Evolutionary conservation across 2,113 vertebrate species (phyloP), one percentile per base, ranked within the genome.

Genomic region (Chloebia gouldiae): DNA sequence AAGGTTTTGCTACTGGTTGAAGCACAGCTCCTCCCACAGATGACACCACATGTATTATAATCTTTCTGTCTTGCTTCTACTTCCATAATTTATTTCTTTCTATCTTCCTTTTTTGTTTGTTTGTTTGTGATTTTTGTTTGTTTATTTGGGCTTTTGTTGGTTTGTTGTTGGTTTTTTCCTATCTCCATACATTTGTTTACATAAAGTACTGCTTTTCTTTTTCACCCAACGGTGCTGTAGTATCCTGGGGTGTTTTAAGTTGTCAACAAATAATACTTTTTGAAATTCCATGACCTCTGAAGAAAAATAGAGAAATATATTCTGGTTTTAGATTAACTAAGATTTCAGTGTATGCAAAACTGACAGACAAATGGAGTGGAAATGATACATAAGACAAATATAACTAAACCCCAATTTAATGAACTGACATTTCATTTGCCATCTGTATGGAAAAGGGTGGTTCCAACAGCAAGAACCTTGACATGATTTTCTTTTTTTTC

Each of bases 311-410:
- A 49, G 56, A 85, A 73, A 51, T 93, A 4, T 69, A 73, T 81
- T 95, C 56, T 88, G 47, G 30, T 85, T 96, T 80, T 87, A 83
- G 35, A 92, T 91, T 97, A 97, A 95, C 82, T 92, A 92, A 93
- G 61, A 81, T 19, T 96, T 97, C 87, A 86, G 47, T 56, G 92
- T 92, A 87, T 84, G 53, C 20, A 96, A 95, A 96, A 93, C 82
- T 94, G 80, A 90, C 76, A 95, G 85, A 86, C 72, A 94, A 96
- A 86, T 94, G 81, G 59, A 81, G 56, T 90, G 45, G 70, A 97
- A 97, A 84, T 72, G 53, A 93, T 94, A 71, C 33, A 10, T 77
- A 71, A 64, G 30, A 93, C 49, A 86, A 35, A 86, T 94, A 82
- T 42, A 95, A 88, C 44, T 56, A 80, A 85, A 86, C 66, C 88